A percentile compares a stretch with the other conserved stretches of the same genome.
phyloP scores from a whole-genome alignment of 2,888 invertebrate species.

The Sarcophaga rosellei region DNA sequence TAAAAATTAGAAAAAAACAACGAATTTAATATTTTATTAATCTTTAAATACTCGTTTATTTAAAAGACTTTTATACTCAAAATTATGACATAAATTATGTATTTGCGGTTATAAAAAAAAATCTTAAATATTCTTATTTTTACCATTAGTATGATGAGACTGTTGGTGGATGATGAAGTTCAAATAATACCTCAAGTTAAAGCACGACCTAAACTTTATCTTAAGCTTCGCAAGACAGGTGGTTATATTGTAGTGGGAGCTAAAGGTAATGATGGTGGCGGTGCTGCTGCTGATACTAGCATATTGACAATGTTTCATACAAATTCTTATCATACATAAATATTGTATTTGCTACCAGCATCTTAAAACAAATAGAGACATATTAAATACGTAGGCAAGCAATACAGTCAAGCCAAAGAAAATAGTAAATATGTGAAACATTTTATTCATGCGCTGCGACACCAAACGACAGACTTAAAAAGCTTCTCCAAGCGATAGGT shows the following conservation, averaged over 20 bases:
- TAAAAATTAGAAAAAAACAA: neutral
- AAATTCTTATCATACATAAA: slow-evolving; percentile 43
- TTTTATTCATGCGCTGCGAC: too few species aligned
- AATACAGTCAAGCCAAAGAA: neutral
- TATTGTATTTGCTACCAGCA: slow-evolving; percentile 25
- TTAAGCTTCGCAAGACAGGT: neutral
- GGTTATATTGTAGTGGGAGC: neutral
- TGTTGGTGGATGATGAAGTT: slow-evolving; percentile 31
- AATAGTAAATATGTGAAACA: too few species aligned
- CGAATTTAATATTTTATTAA: neutral
- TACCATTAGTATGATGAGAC: slow-evolving; percentile 4
- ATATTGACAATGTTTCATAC: neutral
- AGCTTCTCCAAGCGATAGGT: too few species aligned
- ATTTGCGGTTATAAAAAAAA: neutral
- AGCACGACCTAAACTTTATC: slow-evolving; percentile 23
- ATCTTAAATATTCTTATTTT: slow-evolving; percentile 1
- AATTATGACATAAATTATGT: neutral
- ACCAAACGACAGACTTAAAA: too few species aligned
- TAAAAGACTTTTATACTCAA: neutral
- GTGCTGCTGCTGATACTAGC: neutral
- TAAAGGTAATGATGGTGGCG: neutral
- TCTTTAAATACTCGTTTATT: neutral
- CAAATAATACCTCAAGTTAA: slow-evolving; percentile 5
- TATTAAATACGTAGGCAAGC: neutral
- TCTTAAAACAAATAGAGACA: neutral